Base-by-base conservation (phyloP, 37 sponge, comb jelly and placozoan genomes). In the Amphimedon queenslandica region DNA sequence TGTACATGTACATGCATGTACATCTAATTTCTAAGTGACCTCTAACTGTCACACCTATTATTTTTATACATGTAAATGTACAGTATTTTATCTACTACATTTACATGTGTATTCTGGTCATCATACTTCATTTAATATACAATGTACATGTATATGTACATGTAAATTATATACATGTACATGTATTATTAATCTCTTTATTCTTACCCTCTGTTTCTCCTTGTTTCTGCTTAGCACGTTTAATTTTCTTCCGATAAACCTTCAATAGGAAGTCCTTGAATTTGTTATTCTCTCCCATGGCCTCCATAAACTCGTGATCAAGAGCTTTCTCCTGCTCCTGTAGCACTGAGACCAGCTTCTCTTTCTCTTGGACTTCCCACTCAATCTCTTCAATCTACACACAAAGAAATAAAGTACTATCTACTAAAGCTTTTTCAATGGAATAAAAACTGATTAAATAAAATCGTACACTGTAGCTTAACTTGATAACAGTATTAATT, bases 221-320 rank as follows among this genome's bases (percentile, higher is more conserved):
- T 35, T 80, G 75, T 63, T 87, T 82, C 69, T 76, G 71, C 75
- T 90, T 93, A 5, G 77, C 81, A 28, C 96, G 67, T 55, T 98
- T 98, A 36, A 98, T 92, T 76, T 95, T 98, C 88, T 98, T 98
- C 72, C 91, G 84, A 80, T 89, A 95, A 31, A 98, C 88, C 69
- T 88, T 92, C 37, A 87, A 18, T 28, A 98, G 90, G 63, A 89
- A 94, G 39, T 98, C 99, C 35, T 82, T 92, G 76, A 92, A 94
- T 81, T 92, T 98, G 80, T 94, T 98, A 75, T 70, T 87, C 58
- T 94, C 99, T 23, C 88, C 94, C 1, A 96, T 69, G 5, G 79
- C 65, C 55, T 85, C 88, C 11, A 72, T 37, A 80, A 96, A 96
- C 68, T 67, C 55, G 5, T 61, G 40, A 29, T 80, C 58, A 36